A percentile compares a stretch with the other conserved stretches of the same genome.
Evolutionary conservation across 2,797 vertebrate species (phyloP).

Genomic region (Vultur gryphus): DNA sequence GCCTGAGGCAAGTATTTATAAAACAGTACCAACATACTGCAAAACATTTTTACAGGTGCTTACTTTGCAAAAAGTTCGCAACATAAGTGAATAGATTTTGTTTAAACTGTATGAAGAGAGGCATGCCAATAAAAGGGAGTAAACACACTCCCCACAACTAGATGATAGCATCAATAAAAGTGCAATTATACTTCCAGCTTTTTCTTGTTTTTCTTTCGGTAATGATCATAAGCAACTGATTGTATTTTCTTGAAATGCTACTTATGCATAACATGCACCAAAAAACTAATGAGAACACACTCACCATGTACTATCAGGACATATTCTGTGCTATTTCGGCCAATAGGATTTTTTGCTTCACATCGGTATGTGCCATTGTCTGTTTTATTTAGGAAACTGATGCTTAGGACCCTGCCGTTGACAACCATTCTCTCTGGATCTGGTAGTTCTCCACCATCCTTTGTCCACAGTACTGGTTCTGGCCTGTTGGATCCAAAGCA

Average conservation of each 20-base stretch:
- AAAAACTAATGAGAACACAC: slow-evolving; percentile 59
- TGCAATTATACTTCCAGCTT: neutral
- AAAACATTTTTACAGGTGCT: neutral
- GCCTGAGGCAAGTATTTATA: neutral
- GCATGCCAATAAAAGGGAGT: neutral
- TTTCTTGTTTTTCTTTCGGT: neutral
- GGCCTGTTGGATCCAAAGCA: slow-evolving; percentile 78
- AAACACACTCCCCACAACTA: neutral
- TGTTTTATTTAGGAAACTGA: slow-evolving; percentile 96
- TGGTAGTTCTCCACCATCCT: slow-evolving; percentile 95
- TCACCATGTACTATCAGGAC: slow-evolving; percentile 95
- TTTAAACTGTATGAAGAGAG: neutral
- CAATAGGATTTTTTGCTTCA: slow-evolving; percentile 94
- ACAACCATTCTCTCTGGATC: slow-evolving; percentile 97
- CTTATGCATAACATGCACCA: neutral
- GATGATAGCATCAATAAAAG: neutral
- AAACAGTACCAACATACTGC: neutral
- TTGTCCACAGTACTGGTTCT: slow-evolving; percentile 94
- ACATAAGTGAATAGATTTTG: neutral
- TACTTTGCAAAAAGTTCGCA: neutral
- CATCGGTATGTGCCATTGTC: slow-evolving; percentile 99
- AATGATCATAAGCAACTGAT: neutral
- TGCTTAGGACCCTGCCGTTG: slow-evolving; percentile 92
- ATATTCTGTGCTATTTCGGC: slow-evolving; percentile 93
- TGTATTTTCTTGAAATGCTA: neutral